Conservation (phyloP, 2,797 vertebrate species). For the Gallinago solitaria region DNA sequence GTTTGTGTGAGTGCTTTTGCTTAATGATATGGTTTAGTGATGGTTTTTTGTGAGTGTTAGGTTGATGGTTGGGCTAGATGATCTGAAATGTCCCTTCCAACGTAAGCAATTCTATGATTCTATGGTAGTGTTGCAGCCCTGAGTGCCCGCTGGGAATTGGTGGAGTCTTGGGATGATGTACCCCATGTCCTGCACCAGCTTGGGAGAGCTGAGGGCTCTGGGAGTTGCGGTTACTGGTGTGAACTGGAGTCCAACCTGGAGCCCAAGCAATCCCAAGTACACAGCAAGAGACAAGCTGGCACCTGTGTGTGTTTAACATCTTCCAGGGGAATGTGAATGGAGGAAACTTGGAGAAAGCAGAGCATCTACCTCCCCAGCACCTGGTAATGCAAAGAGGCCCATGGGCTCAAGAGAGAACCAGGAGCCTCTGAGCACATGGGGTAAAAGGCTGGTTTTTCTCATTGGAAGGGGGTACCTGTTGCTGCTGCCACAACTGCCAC, state of each 20-base stretch:
- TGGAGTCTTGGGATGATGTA: neutral
- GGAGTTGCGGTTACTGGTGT: neutral
- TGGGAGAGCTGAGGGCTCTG: neutral
- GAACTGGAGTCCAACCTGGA: neutral
- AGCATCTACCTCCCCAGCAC: neutral
- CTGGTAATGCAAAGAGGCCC: neutral
- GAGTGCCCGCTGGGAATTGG: accelerated
- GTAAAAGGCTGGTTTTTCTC: neutral
- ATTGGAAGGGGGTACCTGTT: neutral
- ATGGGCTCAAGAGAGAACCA: neutral
- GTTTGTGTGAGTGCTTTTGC: neutral
- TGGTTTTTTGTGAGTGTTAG: too few species aligned
- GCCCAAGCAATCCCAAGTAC: neutral
- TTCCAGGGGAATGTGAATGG: neutral
- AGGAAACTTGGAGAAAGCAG: neutral
- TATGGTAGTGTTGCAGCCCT: neutral
- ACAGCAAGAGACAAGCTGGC: neutral
- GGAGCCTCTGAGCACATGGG: neutral
- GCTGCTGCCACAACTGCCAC: neutral
- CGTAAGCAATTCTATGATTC: too few species aligned
- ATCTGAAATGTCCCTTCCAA: too few species aligned
- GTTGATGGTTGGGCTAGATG: too few species aligned
- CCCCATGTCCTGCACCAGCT: neutral
- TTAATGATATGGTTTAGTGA: too few species aligned
- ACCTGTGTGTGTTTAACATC: neutral